Evolutionary conservation across 2,797 vertebrate genomes (phyloP).

Genomic region (Stomatorhinus walkeri): DNA sequence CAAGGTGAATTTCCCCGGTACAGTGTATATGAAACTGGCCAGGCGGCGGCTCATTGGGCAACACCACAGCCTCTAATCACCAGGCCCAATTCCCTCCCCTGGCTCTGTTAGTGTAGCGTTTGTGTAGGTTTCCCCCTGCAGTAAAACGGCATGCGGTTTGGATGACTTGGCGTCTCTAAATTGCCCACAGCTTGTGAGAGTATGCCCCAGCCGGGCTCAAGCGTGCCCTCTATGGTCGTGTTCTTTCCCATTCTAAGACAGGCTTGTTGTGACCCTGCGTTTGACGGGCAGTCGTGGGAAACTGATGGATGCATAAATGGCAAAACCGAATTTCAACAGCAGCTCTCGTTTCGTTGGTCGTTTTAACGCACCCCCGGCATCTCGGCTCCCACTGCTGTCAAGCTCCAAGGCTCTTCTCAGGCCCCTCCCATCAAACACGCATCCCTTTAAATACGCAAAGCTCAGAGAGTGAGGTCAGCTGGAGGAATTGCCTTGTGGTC

Average conservation of each 20-base stretch:
- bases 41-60: background rate
- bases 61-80: background rate
- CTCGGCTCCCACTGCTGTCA: background rate
- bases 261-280: background rate
- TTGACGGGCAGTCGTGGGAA: background rate
- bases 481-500: background rate
- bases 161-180: background rate
- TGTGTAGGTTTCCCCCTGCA: background rate
- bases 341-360: background rate
- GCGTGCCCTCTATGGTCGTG: background rate
- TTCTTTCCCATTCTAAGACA: background rate
- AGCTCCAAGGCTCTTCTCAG: background rate
- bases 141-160: background rate
- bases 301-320: background rate
- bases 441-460: background rate
- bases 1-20: background rate
- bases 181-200: background rate
- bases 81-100: background rate
- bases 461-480: background rate
- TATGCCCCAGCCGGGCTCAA: background rate
- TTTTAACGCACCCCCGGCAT: background rate
- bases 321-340: background rate
- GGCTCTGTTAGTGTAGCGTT: background rate
- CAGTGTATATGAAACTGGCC: background rate
- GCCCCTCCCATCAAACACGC: background rate